Conservation (phyloP, 2,888 invertebrate species). For the Cerceris ruficornis region DNA sequence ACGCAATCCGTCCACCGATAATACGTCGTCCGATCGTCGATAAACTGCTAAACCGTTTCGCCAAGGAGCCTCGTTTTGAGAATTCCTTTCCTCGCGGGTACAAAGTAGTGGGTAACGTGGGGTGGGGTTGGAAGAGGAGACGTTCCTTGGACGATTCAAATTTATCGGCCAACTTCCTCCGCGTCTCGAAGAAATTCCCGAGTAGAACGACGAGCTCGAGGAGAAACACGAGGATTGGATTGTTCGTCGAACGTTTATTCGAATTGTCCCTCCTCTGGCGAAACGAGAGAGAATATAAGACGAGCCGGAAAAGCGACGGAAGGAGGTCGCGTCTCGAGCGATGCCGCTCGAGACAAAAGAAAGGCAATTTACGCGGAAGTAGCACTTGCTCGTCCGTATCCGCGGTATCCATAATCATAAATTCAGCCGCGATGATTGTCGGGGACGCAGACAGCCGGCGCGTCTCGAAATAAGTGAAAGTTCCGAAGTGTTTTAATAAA, state of each 20-base stretch:
- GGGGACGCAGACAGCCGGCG: background rate
- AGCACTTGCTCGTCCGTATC: constrained; percentile 9
- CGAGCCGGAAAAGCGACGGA: constrained; percentile 12
- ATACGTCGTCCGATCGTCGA: background rate
- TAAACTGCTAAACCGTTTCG: constrained; percentile 1
- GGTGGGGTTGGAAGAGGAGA: too few species aligned
- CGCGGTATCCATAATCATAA: constrained; percentile 26
- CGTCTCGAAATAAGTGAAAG: constrained; percentile 26
- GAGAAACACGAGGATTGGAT: background rate
- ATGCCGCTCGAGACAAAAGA: constrained; percentile 17
- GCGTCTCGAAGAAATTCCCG: too few species aligned
- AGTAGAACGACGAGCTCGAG: too few species aligned
- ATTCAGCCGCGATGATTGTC: constrained; percentile 19
- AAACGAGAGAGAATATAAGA: constrained; percentile 1
- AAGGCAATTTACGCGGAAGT: constrained; percentile 4
- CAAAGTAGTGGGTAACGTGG: background rate
- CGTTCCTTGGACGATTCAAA: too few species aligned
- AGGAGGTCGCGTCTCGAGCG: constrained; percentile 17
- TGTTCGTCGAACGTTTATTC: background rate
- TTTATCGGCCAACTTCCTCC: too few species aligned
- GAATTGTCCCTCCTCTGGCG: background rate
- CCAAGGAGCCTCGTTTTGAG: background rate
- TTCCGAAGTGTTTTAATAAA: constrained; percentile 9
- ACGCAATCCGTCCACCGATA: constrained; percentile 41
- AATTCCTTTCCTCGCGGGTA: background rate